Evolutionary conservation across 2,888 invertebrate species (phyloP).

Genomic region (Eupithecia centaureata): DNA sequence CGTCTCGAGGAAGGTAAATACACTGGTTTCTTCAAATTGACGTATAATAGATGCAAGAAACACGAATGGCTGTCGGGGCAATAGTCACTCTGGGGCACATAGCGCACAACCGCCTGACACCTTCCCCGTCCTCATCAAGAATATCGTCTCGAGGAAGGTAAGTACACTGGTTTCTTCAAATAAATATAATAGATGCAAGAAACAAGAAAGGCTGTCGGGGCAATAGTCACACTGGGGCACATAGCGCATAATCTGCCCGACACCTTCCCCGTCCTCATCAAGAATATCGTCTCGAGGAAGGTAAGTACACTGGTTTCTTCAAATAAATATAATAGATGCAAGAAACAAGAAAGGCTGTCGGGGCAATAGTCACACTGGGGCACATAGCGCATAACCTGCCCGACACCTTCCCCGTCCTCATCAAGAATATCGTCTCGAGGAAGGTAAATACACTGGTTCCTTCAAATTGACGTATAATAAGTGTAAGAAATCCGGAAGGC

Average conservation of each 20-base stretch:
- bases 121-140: constrained; percentile 95
- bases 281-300: constrained; percentile 95
- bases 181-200: too few species aligned
- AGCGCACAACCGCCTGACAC: constrained; percentile 94
- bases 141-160: constrained; percentile 91
- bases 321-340: background rate
- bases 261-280: constrained; percentile 94
- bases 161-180: too few species aligned
- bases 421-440: too few species aligned
- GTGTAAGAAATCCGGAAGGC: background rate
- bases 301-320: constrained; percentile 13
- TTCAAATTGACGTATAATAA: background rate
- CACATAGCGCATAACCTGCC: too few species aligned
- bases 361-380: too few species aligned
- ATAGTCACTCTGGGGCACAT: constrained; percentile 97
- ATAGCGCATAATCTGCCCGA: constrained; percentile 96
- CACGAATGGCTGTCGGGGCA: too few species aligned
- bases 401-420: too few species aligned
- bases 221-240: constrained; percentile 96
- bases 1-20: constrained; percentile 87
- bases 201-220: too few species aligned
- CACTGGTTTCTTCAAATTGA: too few species aligned
- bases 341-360: background rate
- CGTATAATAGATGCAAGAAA: too few species aligned
- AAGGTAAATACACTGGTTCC: too few species aligned